These are phyloP conservation scores for Caenorhabditis drosophilae DNA, from an alignment of 2,888 invertebrate genomes.

Conservation along the genomic window DNA sequence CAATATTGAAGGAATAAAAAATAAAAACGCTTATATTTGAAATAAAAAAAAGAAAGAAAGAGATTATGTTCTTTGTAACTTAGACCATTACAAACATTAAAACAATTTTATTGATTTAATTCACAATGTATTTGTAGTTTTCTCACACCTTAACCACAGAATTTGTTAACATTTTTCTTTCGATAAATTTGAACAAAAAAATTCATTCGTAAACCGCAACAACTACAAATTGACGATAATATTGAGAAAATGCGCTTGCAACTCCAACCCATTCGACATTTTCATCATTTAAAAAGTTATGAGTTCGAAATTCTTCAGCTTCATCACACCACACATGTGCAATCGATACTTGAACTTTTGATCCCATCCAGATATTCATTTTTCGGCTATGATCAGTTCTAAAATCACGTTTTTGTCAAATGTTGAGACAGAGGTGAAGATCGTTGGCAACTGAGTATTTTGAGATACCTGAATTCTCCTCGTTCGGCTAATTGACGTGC, in stretches of 20 bases:
- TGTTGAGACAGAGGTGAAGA: not conserved
- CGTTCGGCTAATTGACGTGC: constrained; percentile 33
- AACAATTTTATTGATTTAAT: too few relatives aligned
- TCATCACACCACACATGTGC: constrained; percentile 49
- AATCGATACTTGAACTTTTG: constrained; percentile 29
- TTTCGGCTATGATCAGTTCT: constrained; percentile 24
- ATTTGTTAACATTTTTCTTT: too few relatives aligned
- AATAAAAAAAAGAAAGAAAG: too few relatives aligned
- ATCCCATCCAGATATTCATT: constrained; percentile 49
- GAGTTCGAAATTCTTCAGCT: constrained; percentile 37
- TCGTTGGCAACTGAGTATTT: too few relatives aligned
- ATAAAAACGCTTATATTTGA: too few relatives aligned
- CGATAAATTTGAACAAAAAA: too few relatives aligned
- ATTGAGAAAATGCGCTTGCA: constrained; percentile 30
- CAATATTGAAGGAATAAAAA: too few relatives aligned
- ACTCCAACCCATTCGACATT: constrained; percentile 33
- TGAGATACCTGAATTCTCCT: constrained; percentile 46
- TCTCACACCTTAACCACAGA: too few relatives aligned
- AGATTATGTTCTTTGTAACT: too few relatives aligned
- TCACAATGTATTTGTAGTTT: too few relatives aligned
- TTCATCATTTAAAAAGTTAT: constrained; percentile 30
- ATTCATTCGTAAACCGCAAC: constrained; percentile 33
- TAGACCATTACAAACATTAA: too few relatives aligned
- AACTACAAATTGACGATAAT: constrained; percentile 35
- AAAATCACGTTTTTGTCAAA: constrained; percentile 2